Conservation (phyloP, 2,888 invertebrate species). For the Oscheius sp. region DNA sequence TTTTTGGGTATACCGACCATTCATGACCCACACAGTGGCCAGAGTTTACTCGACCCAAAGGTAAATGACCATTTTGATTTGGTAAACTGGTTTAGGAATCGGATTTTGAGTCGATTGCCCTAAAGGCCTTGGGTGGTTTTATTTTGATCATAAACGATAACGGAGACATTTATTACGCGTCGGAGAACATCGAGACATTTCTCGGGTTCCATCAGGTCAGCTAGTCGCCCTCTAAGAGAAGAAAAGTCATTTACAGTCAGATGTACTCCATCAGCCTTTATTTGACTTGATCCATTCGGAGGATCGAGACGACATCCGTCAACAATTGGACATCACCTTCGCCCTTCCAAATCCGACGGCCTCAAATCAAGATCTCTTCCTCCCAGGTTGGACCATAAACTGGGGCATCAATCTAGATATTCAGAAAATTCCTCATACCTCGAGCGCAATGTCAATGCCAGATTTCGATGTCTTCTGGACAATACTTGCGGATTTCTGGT, state of each 20-base stretch:
- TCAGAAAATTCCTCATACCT: slow-evolving; percentile 74
- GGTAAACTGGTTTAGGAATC: slow-evolving; percentile 64
- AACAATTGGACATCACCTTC: slow-evolving; percentile 58
- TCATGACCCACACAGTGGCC: slow-evolving; percentile 54
- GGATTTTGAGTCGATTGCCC: slow-evolving; percentile 60
- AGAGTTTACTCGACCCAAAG: slow-evolving; percentile 47
- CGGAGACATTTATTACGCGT: slow-evolving; percentile 99
- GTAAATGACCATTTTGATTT: no score
- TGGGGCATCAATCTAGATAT: slow-evolving; percentile 32
- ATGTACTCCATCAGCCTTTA: slow-evolving; percentile 98
- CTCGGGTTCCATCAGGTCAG: slow-evolving; percentile 99
- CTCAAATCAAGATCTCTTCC: slow-evolving; percentile 87
- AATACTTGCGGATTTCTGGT: slow-evolving; percentile 99
- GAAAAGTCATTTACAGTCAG: slow-evolving; percentile 83
- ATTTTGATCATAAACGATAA: slow-evolving; percentile 94
- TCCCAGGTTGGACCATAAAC: slow-evolving; percentile 77
- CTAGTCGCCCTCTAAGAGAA: not conserved
- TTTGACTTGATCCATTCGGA: slow-evolving; percentile 99
- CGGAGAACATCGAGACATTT: slow-evolving; percentile 99
- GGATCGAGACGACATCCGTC: slow-evolving; percentile 86
- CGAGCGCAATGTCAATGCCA: slow-evolving; percentile 95
- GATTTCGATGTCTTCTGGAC: slow-evolving; percentile 97
- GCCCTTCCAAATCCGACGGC: slow-evolving; percentile 76
- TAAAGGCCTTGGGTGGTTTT: slow-evolving; percentile 94
- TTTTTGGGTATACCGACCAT: slow-evolving; percentile 52